Base-by-base conservation (phyloP, 2,888 invertebrate genomes). In the Xanthorhoe designata region DNA sequence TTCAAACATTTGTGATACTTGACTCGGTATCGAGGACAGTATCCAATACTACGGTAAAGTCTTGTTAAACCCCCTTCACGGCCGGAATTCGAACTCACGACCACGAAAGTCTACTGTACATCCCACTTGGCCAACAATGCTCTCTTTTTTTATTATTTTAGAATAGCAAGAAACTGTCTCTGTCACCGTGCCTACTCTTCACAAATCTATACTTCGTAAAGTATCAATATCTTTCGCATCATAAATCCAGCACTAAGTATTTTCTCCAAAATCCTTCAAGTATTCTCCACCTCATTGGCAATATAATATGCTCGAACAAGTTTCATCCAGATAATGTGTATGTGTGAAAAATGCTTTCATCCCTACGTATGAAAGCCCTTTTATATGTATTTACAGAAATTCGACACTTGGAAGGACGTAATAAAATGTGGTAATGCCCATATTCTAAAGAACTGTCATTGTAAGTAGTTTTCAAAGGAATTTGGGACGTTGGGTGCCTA, bases 321-420 rank as follows among this genome's bases (percentile, higher is more conserved):
- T 17, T 45, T 45, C 32, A 45, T 13, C 18, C 42, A 51, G 19
- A 13, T 54, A 29, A 56, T 42, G 55, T 50, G 56, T 51, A 51
- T 62, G 62, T 56, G 56, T 24, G 24, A 42, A 55, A 42, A 51
- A 42, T n/a, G 42, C n/a, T 7, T 62, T 62, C 42, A 18, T 51
- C 51, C 50, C 10, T 62, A 38, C 50, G 50, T 38, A 53, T 29
- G 35, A 47, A 54, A 49, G 54, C 49, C 53, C 49, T 49, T 61
- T 54, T 54, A 35, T 42, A 42, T 42, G 38, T 42, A 42, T 42
- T 13, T 42, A 42, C 38, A 3, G 13, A 42, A 9, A 42, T 42
- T 42, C 13, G 32, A 32, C 5, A 5, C 24, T 24, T 42, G 13
- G 38, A 42, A 42, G 13, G 13, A 42, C 13, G 38, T 13, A 42